These are phyloP conservation scores for Megalops atlanticus DNA, from an alignment of 2,113 vertebrate genomes.

Conservation along the genomic window DNA sequence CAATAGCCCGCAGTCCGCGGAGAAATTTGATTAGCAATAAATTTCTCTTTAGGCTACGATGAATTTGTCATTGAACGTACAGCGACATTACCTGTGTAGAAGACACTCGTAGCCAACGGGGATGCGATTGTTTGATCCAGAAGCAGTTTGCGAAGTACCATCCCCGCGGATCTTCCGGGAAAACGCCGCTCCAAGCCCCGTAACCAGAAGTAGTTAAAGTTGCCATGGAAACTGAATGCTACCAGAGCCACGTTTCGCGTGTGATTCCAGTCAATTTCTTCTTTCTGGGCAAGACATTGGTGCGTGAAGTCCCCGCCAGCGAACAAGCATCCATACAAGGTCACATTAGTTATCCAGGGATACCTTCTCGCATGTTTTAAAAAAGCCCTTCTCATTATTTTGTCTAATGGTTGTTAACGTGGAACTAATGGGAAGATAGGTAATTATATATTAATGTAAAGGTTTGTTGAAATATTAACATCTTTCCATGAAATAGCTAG, in stretches of 20 bases:
- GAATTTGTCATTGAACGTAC: too few species aligned
- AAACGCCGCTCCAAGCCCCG: conserved; percentile 78
- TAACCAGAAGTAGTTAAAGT: conserved; percentile 87
- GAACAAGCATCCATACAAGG: conserved; percentile 77
- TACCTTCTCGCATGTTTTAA: conserved; percentile 66
- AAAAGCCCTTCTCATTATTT: conserved; percentile 58
- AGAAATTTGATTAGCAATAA: neutral
- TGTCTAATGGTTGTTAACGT: neutral
- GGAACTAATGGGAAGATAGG: neutral
- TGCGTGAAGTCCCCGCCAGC: conserved; percentile 81
- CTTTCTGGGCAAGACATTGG: conserved; percentile 70
- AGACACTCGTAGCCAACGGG: conserved; percentile 79
- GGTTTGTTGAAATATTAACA: conserved; percentile 6
- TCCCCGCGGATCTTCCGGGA: conserved; percentile 75
- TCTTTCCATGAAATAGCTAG: neutral
- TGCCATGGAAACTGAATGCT: conserved; percentile 80
- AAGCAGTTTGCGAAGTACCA: conserved; percentile 78
- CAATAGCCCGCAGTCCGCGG: too few species aligned
- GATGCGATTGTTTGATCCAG: conserved; percentile 82
- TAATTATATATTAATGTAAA: neutral
- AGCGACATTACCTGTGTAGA: conserved; percentile 73
- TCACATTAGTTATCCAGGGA: conserved; percentile 83
- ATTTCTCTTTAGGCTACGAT: too few species aligned
- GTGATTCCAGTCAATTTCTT: conserved; percentile 77
- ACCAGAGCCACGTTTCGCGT: conserved; percentile 80